Evolutionary conservation across 1,140 invertebrate species (phyloP), one percentile per base, ranked within the genome.

Genomic region (Dendrolimus punctatus): DNA sequence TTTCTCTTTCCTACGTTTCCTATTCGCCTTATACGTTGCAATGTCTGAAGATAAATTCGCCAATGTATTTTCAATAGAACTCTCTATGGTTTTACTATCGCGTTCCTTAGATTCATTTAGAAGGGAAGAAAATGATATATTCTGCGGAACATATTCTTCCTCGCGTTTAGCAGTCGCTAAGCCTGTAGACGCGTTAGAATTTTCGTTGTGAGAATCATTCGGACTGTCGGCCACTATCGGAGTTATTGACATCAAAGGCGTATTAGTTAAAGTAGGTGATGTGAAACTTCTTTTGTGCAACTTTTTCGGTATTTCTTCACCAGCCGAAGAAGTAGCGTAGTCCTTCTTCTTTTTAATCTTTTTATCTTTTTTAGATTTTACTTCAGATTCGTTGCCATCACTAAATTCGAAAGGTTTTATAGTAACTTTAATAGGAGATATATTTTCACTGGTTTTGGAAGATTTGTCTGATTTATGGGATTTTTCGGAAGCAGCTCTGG

Each of bases 1-100:
- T 62, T 93, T 93, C 61, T 93, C 92, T 71, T 92, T 89, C 45
- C 91, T 87, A 10, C 91, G 81, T 63, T 92, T 92, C 62, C 92
- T 92, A 42, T 87, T 87, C 5, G 85, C 85, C 70, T 88, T 88
- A 53, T 87, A 86, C 51, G 78, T 82, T 48, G 76, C 75, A 43
- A 85, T 83, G 63, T 85, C 74, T 8, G 85, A 79, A 5, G 84
- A 82, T 23, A 86, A 53, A 58, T 88, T 78, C 39, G 80, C 73
- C 41, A 82, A 49, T 6, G 78, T 76, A 51, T 63, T 80, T 57
- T 87, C 80, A 50, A 87, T 85, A 1, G 80, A 85, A 53, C 68
- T 87, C 60, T 80, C 80, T 52, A 86, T 86, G 0, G 78, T 56
- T 58, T 83, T 85, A 46, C 77, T 72, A 50, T 85, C 73, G 53